These are phyloP conservation scores for Umimayanthus chanpuru DNA, from an alignment of 92 coral and sea anemone species.

Conservation along the genomic window DNA sequence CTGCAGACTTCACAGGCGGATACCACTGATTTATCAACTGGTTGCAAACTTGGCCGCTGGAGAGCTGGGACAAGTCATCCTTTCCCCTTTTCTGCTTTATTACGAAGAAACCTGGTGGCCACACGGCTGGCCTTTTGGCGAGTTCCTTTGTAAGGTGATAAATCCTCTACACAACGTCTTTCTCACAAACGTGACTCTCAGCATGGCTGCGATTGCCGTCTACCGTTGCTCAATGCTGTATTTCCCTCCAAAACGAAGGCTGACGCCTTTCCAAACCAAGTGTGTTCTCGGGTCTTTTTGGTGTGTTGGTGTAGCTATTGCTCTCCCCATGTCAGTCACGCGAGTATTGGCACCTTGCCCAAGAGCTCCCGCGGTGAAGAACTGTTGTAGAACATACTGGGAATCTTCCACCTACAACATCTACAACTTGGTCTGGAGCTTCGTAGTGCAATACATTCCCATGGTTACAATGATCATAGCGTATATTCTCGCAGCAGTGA, in stretches of 20 bases:
- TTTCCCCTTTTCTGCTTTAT: neutral
- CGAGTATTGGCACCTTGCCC: neutral
- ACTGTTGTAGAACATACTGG: no score
- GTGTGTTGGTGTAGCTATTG: neutral
- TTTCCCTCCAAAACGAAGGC: neutral
- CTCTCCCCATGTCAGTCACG: neutral
- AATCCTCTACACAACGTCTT: neutral
- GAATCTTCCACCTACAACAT: no score
- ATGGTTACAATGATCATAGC: no score
- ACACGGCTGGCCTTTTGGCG: conserved; percentile 8
- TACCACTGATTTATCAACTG: neutral
- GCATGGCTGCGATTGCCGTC: conserved; percentile 24
- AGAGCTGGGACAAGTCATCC: neutral
- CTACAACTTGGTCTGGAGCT: no score
- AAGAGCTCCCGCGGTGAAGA: neutral
- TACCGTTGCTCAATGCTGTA: conserved; percentile 19
- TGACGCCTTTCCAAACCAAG: neutral
- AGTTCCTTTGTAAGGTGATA: neutral
- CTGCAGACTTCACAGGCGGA: neutral
- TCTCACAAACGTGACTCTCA: neutral
- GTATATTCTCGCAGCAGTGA: conserved; percentile 14
- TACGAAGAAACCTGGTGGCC: conserved; percentile 12
- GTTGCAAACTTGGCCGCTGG: conserved; percentile 12
- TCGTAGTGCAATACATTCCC: no score
- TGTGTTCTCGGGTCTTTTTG: neutral